Evolutionary conservation across 2,113 vertebrate species (phyloP).

Genomic region (Leptocoma aspasia): DNA sequence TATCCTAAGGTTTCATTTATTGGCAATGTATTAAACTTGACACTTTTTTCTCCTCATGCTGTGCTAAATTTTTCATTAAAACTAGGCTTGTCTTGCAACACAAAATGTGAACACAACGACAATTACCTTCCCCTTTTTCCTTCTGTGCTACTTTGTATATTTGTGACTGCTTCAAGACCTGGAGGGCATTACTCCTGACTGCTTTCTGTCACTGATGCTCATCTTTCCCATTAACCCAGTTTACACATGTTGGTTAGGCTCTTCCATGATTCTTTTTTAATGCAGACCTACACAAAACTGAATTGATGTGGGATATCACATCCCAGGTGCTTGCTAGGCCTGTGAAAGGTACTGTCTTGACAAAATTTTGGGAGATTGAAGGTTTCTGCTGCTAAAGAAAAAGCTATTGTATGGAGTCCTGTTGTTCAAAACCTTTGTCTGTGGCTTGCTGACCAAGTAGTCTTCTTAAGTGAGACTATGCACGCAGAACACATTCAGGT

Average conservation of each 20-base stretch:
- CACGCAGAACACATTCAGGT: neutral
- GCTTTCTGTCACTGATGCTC: neutral
- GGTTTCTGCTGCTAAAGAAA: neutral
- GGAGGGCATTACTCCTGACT: neutral
- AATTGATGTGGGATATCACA: neutral
- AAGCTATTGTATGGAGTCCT: neutral
- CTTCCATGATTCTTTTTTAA: neutral
- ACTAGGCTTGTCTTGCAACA: neutral
- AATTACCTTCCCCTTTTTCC: neutral
- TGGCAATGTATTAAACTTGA: neutral
- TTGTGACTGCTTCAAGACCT: neutral
- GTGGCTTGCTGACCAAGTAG: neutral
- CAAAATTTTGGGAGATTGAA: neutral
- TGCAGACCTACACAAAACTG: neutral
- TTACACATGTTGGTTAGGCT: neutral
- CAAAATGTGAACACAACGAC: neutral
- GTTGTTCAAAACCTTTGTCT: neutral
- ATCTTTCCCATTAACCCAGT: neutral
- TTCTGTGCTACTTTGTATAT: neutral
- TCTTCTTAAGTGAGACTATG: neutral
- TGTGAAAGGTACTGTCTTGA: neutral
- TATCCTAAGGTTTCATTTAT: neutral
- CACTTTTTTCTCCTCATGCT: neutral
- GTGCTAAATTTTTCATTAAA: neutral
- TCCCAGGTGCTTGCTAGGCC: accelerated